A percentile compares a stretch with the other conserved stretches of the same genome.
phyloP scores from a whole-genome alignment of 2,888 invertebrate genomes.

The Nomada flava region DNA sequence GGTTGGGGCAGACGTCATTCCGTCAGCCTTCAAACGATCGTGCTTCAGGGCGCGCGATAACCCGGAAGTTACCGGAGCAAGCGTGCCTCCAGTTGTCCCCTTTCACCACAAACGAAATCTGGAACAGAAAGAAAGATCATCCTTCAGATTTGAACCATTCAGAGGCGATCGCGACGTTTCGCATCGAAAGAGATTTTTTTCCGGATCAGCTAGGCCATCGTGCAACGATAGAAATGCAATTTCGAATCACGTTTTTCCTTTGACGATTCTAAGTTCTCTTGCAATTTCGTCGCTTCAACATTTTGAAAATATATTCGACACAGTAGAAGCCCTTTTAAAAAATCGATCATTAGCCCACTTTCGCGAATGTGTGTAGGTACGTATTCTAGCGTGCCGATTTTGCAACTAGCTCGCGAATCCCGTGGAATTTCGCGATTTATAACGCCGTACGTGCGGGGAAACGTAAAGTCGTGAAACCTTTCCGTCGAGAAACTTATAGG shows the following conservation, averaged over 20 bases:
- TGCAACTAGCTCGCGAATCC: neutral
- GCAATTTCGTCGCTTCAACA: too few relatives aligned
- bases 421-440: neutral
- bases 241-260: too few relatives aligned
- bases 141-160: conserved; percentile 21
- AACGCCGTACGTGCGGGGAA: too few relatives aligned
- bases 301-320: too few relatives aligned
- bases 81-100: neutral
- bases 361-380: conserved; percentile 15
- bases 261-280: too few relatives aligned
- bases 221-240: too few relatives aligned
- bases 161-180: neutral
- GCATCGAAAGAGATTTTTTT: too few relatives aligned
- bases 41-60: conserved; percentile 43
- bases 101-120: conserved; percentile 23
- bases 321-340: neutral
- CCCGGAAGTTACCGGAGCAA: conserved; percentile 22
- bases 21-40: conserved; percentile 46
- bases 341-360: conserved; percentile 39
- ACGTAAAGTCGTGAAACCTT: neutral
- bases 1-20: conserved; percentile 55
- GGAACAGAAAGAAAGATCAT: conserved; percentile 49
- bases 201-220: too few relatives aligned
- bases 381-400: neutral
- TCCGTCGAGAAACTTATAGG: neutral